phyloP scores from a whole-genome alignment of 1,140 invertebrate genomes.

The Pseudachorutes palmiensis region DNA sequence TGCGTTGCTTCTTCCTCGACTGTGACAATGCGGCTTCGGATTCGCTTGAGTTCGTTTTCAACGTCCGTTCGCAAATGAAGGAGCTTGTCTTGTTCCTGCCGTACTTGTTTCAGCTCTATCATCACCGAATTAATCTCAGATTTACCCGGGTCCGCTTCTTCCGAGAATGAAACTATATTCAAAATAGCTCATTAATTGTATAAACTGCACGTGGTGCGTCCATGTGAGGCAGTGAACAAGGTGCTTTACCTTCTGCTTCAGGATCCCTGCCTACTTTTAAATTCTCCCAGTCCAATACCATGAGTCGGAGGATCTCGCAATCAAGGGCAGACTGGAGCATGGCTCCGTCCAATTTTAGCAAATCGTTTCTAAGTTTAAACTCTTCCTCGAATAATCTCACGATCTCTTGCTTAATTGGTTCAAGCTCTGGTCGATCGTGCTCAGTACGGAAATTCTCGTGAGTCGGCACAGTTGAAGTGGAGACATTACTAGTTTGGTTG shows the following conservation, averaged over 20 bases:
- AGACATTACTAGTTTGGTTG: neutral
- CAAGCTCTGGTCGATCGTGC: constrained; percentile 27
- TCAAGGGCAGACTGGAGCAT: constrained; percentile 36
- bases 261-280: too few species aligned
- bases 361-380: constrained; percentile 33
- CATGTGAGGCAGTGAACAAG: too few species aligned
- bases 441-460: constrained; percentile 2
- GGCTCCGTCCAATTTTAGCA: constrained; percentile 35
- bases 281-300: constrained; percentile 37
- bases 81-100: constrained; percentile 66
- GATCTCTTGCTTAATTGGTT: constrained; percentile 30
- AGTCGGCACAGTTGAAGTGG: constrained; percentile 2
- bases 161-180: too few species aligned
- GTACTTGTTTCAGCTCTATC: constrained; percentile 64
- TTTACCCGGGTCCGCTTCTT: constrained; percentile 30
- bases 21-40: constrained; percentile 64
- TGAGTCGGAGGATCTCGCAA: constrained; percentile 35
- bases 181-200: too few species aligned
- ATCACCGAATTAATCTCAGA: constrained; percentile 64
- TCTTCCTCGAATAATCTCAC: constrained; percentile 32
- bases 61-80: constrained; percentile 70
- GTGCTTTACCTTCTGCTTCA: too few species aligned
- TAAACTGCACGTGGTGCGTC: too few species aligned
- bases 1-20: constrained; percentile 54
- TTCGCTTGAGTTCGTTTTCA: constrained; percentile 47